These are phyloP conservation scores for Pseudorectes ferrugineus DNA, from an alignment of 2,113 vertebrate species.

Conservation along the genomic window DNA sequence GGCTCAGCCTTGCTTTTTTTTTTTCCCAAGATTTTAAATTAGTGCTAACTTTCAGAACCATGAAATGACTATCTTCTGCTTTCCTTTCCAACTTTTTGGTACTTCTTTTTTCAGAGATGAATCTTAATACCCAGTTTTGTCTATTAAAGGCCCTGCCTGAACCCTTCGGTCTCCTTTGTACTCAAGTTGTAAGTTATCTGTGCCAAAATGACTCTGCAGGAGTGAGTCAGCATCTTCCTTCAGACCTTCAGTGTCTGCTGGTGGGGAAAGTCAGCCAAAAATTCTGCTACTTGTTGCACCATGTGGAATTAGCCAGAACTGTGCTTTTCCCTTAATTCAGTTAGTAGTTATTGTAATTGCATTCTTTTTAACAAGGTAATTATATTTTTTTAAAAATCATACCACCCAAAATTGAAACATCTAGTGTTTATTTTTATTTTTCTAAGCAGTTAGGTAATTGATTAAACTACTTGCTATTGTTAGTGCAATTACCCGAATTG, in stretches of 20 bases:
- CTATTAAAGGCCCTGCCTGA: neutral
- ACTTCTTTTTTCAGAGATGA: neutral
- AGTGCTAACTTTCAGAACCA: neutral
- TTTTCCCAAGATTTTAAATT: neutral
- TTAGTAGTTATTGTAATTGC: neutral
- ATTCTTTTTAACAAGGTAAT: neutral
- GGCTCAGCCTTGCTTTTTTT: neutral
- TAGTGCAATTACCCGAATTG: neutral
- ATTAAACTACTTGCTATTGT: neutral
- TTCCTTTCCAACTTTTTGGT: neutral
- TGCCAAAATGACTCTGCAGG: neutral
- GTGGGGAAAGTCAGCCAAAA: neutral
- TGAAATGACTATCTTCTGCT: neutral
- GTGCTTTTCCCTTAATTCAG: neutral
- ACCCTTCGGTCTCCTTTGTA: neutral
- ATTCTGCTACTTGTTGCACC: neutral
- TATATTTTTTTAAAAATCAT: neutral
- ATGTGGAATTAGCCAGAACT: neutral
- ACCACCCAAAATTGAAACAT: neutral
- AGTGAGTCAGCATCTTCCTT: slow-evolving; percentile 36
- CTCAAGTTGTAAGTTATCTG: neutral
- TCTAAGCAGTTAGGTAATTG: neutral
- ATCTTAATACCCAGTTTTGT: neutral
- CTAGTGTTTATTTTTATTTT: neutral
- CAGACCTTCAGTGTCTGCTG: neutral